Evolutionary conservation across 2,888 invertebrate species (phyloP).

Genomic region (Agonopterix heracliana): DNA sequence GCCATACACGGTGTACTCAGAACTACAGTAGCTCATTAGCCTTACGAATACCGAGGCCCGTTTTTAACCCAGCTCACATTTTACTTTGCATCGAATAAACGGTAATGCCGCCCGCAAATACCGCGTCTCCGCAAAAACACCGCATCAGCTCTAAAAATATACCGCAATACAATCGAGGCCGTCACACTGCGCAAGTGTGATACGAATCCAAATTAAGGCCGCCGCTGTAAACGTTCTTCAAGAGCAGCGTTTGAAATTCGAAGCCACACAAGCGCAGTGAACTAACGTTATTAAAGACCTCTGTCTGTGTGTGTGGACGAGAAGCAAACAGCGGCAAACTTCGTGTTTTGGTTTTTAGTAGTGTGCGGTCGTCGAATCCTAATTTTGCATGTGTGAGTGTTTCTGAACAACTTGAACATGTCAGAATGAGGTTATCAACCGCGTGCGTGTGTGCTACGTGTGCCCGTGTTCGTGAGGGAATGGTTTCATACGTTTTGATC

Average conservation of each 20-base stretch:
- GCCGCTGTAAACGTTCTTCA: conserved; percentile 36
- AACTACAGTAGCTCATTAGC: conserved; percentile 29
- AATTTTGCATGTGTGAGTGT: conserved; percentile 29
- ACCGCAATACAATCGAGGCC: conserved; percentile 25
- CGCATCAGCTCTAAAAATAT: conserved; percentile 72
- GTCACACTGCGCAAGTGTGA: conserved; percentile 36
- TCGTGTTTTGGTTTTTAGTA: conserved; percentile 18
- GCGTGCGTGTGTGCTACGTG: conserved; percentile 26
- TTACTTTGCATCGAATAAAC: conserved; percentile 34
- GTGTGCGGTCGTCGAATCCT: conserved; percentile 13
- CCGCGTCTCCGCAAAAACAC: conserved; percentile 50
- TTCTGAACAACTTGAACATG: conserved; percentile 39
- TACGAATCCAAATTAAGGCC: conserved; percentile 43
- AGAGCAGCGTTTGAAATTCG: conserved; percentile 28
- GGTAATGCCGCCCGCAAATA: conserved; percentile 33
- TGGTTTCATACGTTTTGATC: conserved; percentile 58
- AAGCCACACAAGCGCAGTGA: conserved; percentile 24
- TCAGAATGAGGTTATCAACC: conserved; percentile 56
- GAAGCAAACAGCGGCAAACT: conserved; percentile 12
- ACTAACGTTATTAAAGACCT: conserved; percentile 1
- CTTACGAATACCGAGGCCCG: conserved; percentile 11
- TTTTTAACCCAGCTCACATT: conserved; percentile 19
- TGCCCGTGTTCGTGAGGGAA: conserved; percentile 31
- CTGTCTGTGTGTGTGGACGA: conserved; percentile 19
- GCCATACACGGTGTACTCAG: conserved; percentile 28